phyloP scores from a whole-genome alignment of 2,797 vertebrate genomes.

The Erpetoichthys calabaricus region DNA sequence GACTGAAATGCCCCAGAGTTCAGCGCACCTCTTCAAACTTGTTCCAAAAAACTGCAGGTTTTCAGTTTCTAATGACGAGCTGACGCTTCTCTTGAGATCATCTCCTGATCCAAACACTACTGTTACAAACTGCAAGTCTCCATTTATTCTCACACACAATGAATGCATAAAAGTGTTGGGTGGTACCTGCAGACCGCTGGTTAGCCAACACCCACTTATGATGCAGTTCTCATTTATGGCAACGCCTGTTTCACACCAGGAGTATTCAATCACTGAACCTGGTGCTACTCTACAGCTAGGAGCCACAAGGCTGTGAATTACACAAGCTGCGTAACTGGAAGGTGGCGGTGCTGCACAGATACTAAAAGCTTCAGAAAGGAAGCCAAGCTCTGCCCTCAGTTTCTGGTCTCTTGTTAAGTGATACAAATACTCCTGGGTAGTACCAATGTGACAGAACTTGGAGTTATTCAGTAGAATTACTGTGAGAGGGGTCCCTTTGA shows the following conservation, averaged over 20 bases:
- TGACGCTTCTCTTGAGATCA: slow-evolving; percentile 54
- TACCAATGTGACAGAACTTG: slow-evolving; percentile 85
- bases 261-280: slow-evolving; percentile 71
- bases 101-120: slow-evolving; percentile 60
- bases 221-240: slow-evolving; percentile 55
- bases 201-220: slow-evolving; percentile 58
- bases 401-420: slow-evolving; percentile 56
- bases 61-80: slow-evolving; percentile 27
- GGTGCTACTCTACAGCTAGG: slow-evolving; percentile 41
- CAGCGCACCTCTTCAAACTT: slow-evolving; percentile 48
- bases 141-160: slow-evolving; percentile 44
- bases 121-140: slow-evolving; percentile 45
- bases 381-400: slow-evolving; percentile 58
- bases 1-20: slow-evolving; percentile 48
- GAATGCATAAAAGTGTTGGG: slow-evolving; percentile 63
- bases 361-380: slow-evolving; percentile 60
- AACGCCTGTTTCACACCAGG: slow-evolving; percentile 51
- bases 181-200: slow-evolving; percentile 42
- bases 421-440: slow-evolving; percentile 70
- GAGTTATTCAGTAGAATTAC: slow-evolving; percentile 78
- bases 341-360: slow-evolving; percentile 14
- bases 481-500: slow-evolving; percentile 63
- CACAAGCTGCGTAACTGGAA: slow-evolving; percentile 27
- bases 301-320: slow-evolving; percentile 65
- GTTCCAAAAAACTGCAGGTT: slow-evolving; percentile 51